Percentiles rank a stretch among this genome's conserved stretches.
These are phyloP conservation scores for Drosophila anomalata DNA, from an alignment of 2,888 invertebrate species.

Conservation along the genomic window DNA sequence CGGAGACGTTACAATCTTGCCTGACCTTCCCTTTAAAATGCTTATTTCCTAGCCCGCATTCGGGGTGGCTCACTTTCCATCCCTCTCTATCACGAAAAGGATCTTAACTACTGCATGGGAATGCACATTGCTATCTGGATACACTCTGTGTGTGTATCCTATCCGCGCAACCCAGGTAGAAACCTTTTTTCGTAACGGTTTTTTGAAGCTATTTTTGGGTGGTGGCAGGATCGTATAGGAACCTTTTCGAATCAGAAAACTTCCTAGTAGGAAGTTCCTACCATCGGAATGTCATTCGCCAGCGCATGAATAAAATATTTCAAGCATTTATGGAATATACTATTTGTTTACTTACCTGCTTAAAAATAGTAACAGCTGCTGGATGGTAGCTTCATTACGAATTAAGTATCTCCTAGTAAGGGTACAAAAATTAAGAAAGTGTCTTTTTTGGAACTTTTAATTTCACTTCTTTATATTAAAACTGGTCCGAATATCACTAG, in stretches of 20 bases:
- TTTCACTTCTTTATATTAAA: neutral
- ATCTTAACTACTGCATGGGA: conserved; percentile 33
- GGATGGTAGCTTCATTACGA: neutral
- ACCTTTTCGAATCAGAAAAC: conserved; percentile 22
- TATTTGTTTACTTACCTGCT: neutral
- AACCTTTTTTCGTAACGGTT: conserved; percentile 61
- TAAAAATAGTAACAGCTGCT: neutral
- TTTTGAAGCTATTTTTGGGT: conserved; percentile 16
- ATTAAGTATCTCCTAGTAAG: neutral
- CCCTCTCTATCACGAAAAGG: conserved; percentile 20
- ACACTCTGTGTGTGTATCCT: conserved; percentile 16
- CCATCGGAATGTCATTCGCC: neutral
- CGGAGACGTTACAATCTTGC: conserved; percentile 59
- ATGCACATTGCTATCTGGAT: conserved; percentile 17
- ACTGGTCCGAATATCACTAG: neutral
- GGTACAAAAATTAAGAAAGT: neutral
- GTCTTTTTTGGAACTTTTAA: neutral
- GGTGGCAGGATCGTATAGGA: conserved; percentile 3
- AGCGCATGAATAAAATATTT: neutral
- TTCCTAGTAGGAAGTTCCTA: neutral
- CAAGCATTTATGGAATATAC: neutral
- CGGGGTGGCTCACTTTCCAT: conserved; percentile 28
- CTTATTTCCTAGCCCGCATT: conserved; percentile 36
- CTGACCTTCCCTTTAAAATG: conserved; percentile 55
- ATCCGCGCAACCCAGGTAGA: conserved; percentile 51